A percentile compares a stretch with the other conserved stretches of the same genome.
These are phyloP conservation scores for Scelioninae gen. 1 DNA, from an alignment of 2,888 invertebrate genomes.

Conservation along the genomic window DNA sequence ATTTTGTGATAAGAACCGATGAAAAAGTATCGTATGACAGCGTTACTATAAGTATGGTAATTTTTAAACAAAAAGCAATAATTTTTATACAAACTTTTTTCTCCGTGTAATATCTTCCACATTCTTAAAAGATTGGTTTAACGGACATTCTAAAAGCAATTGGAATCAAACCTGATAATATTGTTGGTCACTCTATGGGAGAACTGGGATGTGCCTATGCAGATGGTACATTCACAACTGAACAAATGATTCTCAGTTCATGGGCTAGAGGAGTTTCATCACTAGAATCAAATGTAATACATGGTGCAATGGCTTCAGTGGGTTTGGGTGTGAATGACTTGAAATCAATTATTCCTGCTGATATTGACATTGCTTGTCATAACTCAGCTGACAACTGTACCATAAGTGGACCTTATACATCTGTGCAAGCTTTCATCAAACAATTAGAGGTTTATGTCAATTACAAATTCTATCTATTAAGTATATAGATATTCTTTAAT, in stretches of 20 bases:
- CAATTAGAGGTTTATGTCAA: constrained; percentile 86
- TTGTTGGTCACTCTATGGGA: constrained; percentile 96
- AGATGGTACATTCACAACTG: constrained; percentile 92
- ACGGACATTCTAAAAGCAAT: constrained; percentile 87
- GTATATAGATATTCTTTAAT: no score
- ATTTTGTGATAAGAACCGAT: no score
- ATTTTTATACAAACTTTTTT: no score
- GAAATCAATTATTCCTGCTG: constrained; percentile 88
- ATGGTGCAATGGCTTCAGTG: constrained; percentile 95
- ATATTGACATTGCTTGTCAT: constrained; percentile 94
- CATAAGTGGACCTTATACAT: constrained; percentile 93
- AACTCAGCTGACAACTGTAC: constrained; percentile 94
- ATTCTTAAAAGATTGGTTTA: constrained; percentile 85
- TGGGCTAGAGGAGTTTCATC: constrained; percentile 80
- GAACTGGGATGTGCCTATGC: constrained; percentile 98
- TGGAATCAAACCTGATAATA: constrained; percentile 89
- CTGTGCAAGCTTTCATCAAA: constrained; percentile 88
- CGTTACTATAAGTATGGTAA: no score
- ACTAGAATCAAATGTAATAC: constrained; percentile 84
- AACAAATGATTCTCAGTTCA: constrained; percentile 80
- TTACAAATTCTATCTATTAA: no score
- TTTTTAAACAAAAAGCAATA: no score
- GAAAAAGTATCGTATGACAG: no score
- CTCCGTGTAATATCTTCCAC: constrained; percentile 1
- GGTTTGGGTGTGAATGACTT: constrained; percentile 88